phyloP scores from a whole-genome alignment of 1,140 invertebrate species.

The Apis florea region DNA sequence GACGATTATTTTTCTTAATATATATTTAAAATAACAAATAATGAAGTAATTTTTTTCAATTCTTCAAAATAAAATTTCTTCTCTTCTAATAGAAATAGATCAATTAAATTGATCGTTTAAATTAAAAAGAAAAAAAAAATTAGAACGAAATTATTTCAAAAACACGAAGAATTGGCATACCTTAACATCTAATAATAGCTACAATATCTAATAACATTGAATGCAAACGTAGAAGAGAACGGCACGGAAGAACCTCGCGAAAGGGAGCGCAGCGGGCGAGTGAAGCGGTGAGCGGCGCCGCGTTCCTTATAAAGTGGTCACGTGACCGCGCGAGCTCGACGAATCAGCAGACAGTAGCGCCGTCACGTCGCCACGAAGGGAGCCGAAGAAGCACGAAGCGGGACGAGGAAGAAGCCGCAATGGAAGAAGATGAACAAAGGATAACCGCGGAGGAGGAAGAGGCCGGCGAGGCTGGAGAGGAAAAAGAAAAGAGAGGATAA shows the following conservation, averaged over 20 bases:
- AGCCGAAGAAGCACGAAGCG: slow-evolving; percentile 14
- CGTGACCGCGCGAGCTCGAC: slow-evolving; percentile 43
- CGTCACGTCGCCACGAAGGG: neutral
- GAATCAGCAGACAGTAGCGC: slow-evolving; percentile 56
- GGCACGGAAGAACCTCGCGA: neutral
- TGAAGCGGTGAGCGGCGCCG: slow-evolving; percentile 38
- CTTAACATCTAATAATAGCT: too few species aligned
- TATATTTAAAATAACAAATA: too few species aligned
- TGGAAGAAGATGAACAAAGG: slow-evolving; percentile 17
- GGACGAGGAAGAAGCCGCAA: slow-evolving; percentile 4
- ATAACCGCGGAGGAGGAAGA: neutral
- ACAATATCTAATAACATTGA: too few species aligned
- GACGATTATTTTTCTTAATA: too few species aligned
- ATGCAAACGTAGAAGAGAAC: neutral
- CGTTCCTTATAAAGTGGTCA: slow-evolving; percentile 61
- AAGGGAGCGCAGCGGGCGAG: slow-evolving; percentile 41
- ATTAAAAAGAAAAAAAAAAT: too few species aligned
- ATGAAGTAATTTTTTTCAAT: too few species aligned
- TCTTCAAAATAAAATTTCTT: too few species aligned
- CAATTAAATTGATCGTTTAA: too few species aligned
- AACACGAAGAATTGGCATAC: too few species aligned
- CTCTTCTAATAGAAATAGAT: too few species aligned
- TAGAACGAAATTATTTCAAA: too few species aligned
- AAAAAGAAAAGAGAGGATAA: slow-evolving; percentile 25
- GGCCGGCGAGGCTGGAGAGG: neutral